Evolutionary conservation across 2,113 vertebrate genomes (phyloP), one percentile per base, ranked within the genome.

Genomic region (Paracanthobrama guichenoti): DNA sequence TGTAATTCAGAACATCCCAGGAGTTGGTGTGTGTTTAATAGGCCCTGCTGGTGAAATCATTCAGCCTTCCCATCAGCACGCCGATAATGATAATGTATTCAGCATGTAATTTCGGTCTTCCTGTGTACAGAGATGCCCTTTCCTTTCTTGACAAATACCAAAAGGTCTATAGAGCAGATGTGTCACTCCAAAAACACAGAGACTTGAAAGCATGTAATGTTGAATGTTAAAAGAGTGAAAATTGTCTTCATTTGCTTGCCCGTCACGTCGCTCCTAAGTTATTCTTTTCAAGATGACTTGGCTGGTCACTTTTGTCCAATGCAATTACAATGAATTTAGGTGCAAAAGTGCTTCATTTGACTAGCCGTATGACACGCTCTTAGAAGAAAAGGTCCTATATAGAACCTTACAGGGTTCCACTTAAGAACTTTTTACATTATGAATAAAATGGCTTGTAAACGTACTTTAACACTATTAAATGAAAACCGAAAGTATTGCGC

Each of bases 61-160:
- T 28, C 81, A 69, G 79, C 57, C 75, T 73, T 64, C 64, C 39
- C 71, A 39, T 59, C 18, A 78, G 48, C 83, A 44, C 20, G 31
- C 69, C 53, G 83, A 76, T 75, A 81, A 85, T 77, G 81, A 83
- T 76, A 62, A 83, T 86, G 84, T 79, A 83, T 84, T 86, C 69
- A 62, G 71, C 42, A 5, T 78, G 78, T 84, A 84, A 78, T 88
- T 86, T 84, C 31, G 20, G 26, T 86, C 82, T 55, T 84, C 44
- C 13, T 44, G 77, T 81, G 81, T 72, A 81, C 84, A 76, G 55
- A 46, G 28, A 46, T 86, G 87, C 50, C 71, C 81, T 86, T 88
- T 81, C 53, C 78, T 73, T 66, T 83, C 59, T 81, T 28, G n/a
- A 20, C 82, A 86, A 86, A 88, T 88, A 83, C 77, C 77, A 84